Evolutionary conservation across 1,140 invertebrate genomes (phyloP), one percentile per base, ranked within the genome.

Genomic region (Zophobas atratus): DNA sequence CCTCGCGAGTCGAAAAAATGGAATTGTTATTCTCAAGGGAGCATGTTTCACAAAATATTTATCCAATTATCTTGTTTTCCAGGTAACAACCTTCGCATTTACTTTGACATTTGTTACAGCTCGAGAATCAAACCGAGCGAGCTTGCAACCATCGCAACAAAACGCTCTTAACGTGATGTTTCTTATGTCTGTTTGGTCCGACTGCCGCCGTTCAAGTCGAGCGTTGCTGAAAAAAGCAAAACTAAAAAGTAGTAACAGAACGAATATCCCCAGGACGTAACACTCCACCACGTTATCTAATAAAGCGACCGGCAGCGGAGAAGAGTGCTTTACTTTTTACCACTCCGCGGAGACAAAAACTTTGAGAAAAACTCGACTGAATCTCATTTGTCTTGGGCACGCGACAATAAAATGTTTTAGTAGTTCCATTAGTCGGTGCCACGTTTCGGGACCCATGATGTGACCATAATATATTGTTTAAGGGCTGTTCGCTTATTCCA

Each of bases 401-500:
- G 78, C 78, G 70, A 79, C 78, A 79, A 79, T 79, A 79, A 79
- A 79, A 79, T 77, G 75, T 72, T 79, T 79, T 79, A 79, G 78
- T 79, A 71, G 67, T 60, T 63, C 75, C 75, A 79, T 79, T 79
- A 76, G 73, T 70, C 70, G 63, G 67, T 56, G 63, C 75, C 43
- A 70, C 70, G 70, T 56, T 73, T 56, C 53, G 49, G 63, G 49
- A 38, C 57, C n/a, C 46, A 60, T 57, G 55, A 53, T 76, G 35
- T 60, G 39, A 55, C 41, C 43, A 71, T 76, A 63, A 79, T 79
- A 72, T 73, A 79, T 79, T 79, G 75, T 79, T 76, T 73, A 79
- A 63, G 77, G 70, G 55, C 60, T 67, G 60, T 38, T 67, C 60
- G 60, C 39, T 67, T 63, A 63, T 63, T 63, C 36, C n/a, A 32